Evolutionary conservation across 2,113 vertebrate species (phyloP), one percentile per base, ranked within the genome.

Genomic region (Columba livia): DNA sequence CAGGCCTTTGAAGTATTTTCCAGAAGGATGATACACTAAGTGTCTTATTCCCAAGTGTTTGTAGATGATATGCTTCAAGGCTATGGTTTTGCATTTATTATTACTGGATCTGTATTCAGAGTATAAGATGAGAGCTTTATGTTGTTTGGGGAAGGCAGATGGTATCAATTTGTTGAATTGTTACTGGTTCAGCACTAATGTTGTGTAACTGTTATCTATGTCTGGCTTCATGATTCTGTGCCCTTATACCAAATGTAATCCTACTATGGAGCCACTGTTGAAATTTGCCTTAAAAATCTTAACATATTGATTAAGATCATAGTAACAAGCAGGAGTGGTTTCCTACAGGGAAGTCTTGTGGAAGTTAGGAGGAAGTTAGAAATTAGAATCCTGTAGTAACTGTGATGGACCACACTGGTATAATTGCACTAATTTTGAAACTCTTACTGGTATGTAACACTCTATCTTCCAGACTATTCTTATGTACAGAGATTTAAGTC

Each of bases 81-180:
- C 58, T 79, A 72, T 61, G 71, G 57, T 77, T 95, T 94, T 90
- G 80, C 91, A 86, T 95, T 92, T 89, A 44, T 77, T 73, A 83
- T 92, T 88, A 32, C 54, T 83, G 51, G 54, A 31, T 96, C 72
- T 92, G 69, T 66, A 70, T 93, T 88, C 60, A 28, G 86, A 90
- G 64, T 65, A 44, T 72, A 23, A 77, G 44, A 73, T 86, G 64
- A 86, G 90, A 83, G 54, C 44, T 86, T n/a, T 83, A 0, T 44
- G 23, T 69, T 16, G 2, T 92, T 84, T 66, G 15, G 28, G 24
- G 26, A 28, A 89, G 69, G 84, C 91, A 95, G 94, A 90, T 96
- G 91, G 65, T 94, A 70, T 73, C 53, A n/a, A 23, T 96, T 86
- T 88, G 80, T 79, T 88, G 58, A 92, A 58, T 86, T 95, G 50